Conservation (phyloP, 2,113 vertebrate genomes). For the Sinosuthora webbiana region DNA sequence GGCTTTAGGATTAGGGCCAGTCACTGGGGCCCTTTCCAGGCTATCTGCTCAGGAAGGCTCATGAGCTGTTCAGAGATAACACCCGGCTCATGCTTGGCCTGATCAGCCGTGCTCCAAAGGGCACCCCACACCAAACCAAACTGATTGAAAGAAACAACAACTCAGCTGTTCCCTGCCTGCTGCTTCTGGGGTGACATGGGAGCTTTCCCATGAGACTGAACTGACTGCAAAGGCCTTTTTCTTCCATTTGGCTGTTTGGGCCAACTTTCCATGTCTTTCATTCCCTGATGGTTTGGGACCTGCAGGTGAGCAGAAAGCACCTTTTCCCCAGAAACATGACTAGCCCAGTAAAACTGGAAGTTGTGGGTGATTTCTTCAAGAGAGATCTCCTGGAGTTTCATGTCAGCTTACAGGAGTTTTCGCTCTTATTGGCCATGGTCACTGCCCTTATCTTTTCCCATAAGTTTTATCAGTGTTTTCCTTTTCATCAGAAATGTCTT, state of each 20-base stretch:
- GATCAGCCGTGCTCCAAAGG: not conserved
- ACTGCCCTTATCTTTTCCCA: not conserved
- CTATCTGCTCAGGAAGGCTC: conserved; percentile 33
- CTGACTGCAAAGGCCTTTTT: not conserved
- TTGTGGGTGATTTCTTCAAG: not conserved
- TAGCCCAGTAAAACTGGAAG: not conserved
- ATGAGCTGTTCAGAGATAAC: conserved; percentile 41
- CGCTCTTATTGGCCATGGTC: not conserved
- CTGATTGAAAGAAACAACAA: not conserved
- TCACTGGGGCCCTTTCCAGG: not conserved
- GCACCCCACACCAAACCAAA: not conserved
- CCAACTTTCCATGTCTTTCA: not conserved
- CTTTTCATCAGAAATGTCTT: not conserved
- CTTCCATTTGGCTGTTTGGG: not conserved
- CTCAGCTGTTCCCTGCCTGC: not conserved
- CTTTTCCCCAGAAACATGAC: not conserved
- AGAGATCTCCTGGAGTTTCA: not conserved
- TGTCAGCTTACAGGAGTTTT: not conserved
- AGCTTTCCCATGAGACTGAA: not conserved
- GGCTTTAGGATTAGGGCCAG: conserved; percentile 38
- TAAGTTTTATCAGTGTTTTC: conserved; percentile 24
- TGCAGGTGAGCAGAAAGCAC: not conserved
- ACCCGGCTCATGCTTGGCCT: not conserved
- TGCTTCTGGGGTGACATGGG: not conserved
- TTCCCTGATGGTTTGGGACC: not conserved